Percentiles rank a stretch among this genome's conserved stretches.
phyloP scores from a whole-genome alignment of 1,140 invertebrate genomes.

The Caerostris extrusa region DNA sequence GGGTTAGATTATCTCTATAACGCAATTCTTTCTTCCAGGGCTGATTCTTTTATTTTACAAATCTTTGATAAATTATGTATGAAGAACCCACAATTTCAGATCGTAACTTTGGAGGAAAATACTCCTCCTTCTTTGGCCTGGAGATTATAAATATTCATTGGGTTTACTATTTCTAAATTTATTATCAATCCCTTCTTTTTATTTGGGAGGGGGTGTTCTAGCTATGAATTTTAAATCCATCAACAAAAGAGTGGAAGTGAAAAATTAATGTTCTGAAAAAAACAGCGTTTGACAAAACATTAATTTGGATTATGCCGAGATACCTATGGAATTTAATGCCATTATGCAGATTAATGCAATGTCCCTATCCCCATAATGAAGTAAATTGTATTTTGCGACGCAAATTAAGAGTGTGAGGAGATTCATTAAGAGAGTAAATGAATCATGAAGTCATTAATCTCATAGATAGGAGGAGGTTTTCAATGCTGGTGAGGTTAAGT shows the following conservation, averaged over 20 bases:
- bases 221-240: conserved; percentile 41
- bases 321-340: conserved; percentile 21
- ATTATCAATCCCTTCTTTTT: not conserved
- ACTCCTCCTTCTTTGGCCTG: not conserved
- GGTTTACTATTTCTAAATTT: conserved; percentile 24
- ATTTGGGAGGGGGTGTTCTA: not conserved
- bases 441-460: conserved; percentile 25
- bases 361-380: not conserved
- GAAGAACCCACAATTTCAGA: conserved; percentile 38
- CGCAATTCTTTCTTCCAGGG: not conserved
- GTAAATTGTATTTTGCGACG: not conserved
- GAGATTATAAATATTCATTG: conserved; percentile 53
- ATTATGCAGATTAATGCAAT: conserved; percentile 23
- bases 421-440: not conserved
- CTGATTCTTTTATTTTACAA: conserved; percentile 30
- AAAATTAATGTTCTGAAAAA: not conserved
- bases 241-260: not conserved
- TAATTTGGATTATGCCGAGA: conserved; percentile 26
- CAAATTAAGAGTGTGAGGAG: not conserved
- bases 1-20: conserved; percentile 33
- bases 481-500: not conserved
- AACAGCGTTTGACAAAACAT: not conserved
- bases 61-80: conserved; percentile 57
- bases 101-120: conserved; percentile 13
- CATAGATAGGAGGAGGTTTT: not conserved